phyloP scores from a whole-genome alignment of 2,113 vertebrate species.

The Cynoglossus semilaevis region DNA sequence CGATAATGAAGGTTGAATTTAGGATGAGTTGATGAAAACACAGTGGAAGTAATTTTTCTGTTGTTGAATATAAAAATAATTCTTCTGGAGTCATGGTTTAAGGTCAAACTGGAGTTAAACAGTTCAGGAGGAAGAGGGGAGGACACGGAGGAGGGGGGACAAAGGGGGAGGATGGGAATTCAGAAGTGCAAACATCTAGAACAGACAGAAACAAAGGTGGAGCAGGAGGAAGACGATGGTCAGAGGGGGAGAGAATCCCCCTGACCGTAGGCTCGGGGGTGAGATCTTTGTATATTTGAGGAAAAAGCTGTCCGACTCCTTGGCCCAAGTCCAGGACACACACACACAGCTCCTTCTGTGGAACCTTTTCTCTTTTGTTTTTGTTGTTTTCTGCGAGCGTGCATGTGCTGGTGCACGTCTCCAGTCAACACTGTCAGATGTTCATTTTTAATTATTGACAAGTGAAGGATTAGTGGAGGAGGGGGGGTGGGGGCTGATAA shows the following conservation, averaged over 20 bases:
- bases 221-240: too few relatives aligned
- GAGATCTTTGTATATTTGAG: conserved; percentile 34
- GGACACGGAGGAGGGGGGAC: too few relatives aligned
- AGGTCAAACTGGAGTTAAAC: too few relatives aligned
- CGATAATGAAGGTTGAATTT: too few relatives aligned
- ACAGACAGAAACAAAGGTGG: neutral
- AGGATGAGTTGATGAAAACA: too few relatives aligned
- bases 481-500: conserved; percentile 39
- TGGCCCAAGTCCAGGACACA: conserved; percentile 42
- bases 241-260: neutral
- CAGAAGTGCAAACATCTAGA: neutral
- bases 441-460: conserved; percentile 60
- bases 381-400: conserved; percentile 14
- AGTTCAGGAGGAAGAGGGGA: neutral
- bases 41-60: too few relatives aligned
- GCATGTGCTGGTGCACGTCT: conserved; percentile 21
- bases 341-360: conserved; percentile 46
- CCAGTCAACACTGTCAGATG: conserved; percentile 34
- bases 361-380: conserved; percentile 29
- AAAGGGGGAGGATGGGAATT: neutral
- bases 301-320: conserved; percentile 11
- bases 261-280: conserved; percentile 18
- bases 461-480: conserved; percentile 46
- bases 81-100: too few relatives aligned
- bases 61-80: too few relatives aligned